phyloP scores from a whole-genome alignment of 2,113 vertebrate genomes.

The Hyla sarda region DNA sequence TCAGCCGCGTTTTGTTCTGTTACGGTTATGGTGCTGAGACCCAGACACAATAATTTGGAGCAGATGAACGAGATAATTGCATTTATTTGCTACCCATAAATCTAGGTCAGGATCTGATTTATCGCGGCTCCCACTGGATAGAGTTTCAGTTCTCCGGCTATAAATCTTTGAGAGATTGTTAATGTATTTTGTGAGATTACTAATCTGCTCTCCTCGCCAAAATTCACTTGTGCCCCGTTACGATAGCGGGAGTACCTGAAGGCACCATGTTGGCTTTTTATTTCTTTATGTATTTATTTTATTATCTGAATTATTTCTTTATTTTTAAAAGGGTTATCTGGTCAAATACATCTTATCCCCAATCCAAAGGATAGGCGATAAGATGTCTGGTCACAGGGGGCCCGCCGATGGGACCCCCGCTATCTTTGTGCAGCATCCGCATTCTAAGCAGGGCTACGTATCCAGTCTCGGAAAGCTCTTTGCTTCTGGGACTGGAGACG shows the following conservation, averaged over 20 bases:
- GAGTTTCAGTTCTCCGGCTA: conserved; percentile 62
- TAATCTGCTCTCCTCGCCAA: conserved; percentile 17
- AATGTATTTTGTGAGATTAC: conserved; percentile 62
- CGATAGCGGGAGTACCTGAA: neutral
- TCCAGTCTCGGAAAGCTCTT: no score
- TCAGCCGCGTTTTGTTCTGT: conserved; percentile 61
- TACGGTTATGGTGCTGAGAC: conserved; percentile 61
- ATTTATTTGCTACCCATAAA: conserved; percentile 67
- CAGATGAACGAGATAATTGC: conserved; percentile 68
- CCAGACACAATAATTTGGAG: conserved; percentile 63
- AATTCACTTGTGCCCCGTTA: conserved; percentile 5
- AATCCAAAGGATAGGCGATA: no score
- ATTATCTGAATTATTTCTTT: neutral
- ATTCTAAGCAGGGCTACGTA: no score
- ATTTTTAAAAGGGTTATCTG: neutral
- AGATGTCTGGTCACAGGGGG: no score
- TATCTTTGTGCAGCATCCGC: no score
- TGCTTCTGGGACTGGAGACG: no score
- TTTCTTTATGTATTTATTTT: no score
- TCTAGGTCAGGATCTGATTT: conserved; percentile 65
- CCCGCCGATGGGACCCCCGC: no score
- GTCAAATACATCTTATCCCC: no score
- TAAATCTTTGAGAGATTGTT: conserved; percentile 66
- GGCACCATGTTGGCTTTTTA: neutral
- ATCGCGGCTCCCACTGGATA: conserved; percentile 63